These are phyloP conservation scores for Leuciscus waleckii DNA, from an alignment of 2,797 vertebrate species.

Conservation along the genomic window DNA sequence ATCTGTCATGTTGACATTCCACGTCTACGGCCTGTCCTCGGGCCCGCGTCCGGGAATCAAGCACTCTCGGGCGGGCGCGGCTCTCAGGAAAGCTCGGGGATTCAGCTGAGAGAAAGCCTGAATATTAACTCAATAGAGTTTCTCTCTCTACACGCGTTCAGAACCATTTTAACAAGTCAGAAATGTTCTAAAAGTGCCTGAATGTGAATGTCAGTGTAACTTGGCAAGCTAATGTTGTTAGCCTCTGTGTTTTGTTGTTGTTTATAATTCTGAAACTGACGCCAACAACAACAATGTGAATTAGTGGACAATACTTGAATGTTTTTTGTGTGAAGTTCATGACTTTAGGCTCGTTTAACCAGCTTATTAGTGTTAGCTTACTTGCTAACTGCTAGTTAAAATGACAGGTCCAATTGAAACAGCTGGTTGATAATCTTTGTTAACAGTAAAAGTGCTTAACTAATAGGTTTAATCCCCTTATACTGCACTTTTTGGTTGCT, in stretches of 20 bases:
- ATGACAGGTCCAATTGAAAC: constrained; percentile 20
- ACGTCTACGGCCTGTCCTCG: constrained; percentile 74
- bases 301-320: neutral
- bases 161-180: neutral
- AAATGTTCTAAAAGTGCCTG: neutral
- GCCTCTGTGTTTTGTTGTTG: neutral
- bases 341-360: neutral
- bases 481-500: neutral
- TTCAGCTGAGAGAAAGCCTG: constrained; percentile 63
- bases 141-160: neutral
- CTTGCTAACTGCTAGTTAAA: constrained; percentile 4
- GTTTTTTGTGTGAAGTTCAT: neutral
- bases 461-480: neutral
- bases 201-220: neutral
- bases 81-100: constrained; percentile 67
- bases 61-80: constrained; percentile 26
- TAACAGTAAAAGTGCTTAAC: neutral
- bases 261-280: no score
- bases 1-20: constrained; percentile 71
- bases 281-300: neutral
- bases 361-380: neutral
- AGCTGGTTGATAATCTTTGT: constrained; percentile 13
- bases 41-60: constrained; percentile 45
- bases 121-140: neutral
- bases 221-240: constrained; percentile 35